Base-by-base conservation (phyloP, 2,797 vertebrate species). In the Enteromius afrohamiltoni region DNA sequence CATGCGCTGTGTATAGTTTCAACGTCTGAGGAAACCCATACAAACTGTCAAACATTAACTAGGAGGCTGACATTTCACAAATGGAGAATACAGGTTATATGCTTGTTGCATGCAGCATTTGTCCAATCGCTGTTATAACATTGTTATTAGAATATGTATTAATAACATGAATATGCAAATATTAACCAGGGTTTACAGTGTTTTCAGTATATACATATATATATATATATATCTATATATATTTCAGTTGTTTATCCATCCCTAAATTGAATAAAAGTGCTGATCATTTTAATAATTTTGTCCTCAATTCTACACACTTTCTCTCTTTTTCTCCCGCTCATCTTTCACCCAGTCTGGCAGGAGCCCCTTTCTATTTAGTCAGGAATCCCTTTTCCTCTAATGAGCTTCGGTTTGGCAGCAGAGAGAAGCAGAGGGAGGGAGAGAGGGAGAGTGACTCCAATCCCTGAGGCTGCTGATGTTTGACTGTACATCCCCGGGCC, bases 371-470 rank as follows among this genome's bases (percentile, higher is more conserved):
- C 90, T 89, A 91, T 91, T 94, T 91, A 91, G 88, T 89, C 89
- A 92, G 88, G 88, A 88, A 91, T 92, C 92, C 92, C 90, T 92
- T 91, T 88, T 85, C 85, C 87, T 88, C 88, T 94, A 94, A 95
- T 94, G 92, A 94, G 92, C 89, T 90, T 88, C 89, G 83, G 92
- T 92, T 93, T 94, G 93, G 92, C 91, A 93, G 90, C 31, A 55
- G 68, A 17, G 62, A 82, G 73, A 37, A 68, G 58, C 17, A 34
- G 51, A 78, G 80, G 64, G 42, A 65, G 76, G 84, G 75, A 65
- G 76, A 83, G 75, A 68, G 34, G 40, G 23, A n/a, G 21, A 49
- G 34, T 21, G 68, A 42, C 51, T 70, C n/a, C 65, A 70, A 76
- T 77, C 81, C 82, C 85, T 37, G 65, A 77, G 70, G 81, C 77